These are phyloP conservation scores for Phalacrocorax brasilianus DNA, from an alignment of 2,113 vertebrate species.

Conservation along the genomic window DNA sequence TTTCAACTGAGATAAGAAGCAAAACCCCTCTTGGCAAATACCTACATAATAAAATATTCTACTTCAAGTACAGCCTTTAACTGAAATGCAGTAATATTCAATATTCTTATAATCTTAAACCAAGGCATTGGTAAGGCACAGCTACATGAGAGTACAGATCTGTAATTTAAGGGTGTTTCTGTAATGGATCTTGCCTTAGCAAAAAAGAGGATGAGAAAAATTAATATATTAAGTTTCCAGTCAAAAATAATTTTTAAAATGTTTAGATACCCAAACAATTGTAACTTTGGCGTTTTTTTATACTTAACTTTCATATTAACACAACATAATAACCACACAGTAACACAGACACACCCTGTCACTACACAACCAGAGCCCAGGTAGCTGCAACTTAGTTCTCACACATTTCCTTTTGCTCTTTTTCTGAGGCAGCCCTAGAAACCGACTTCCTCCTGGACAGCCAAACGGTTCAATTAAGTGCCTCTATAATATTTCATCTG, in stretches of 20 bases:
- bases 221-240: background rate
- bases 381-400: background rate
- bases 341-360: no score
- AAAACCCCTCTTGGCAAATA: background rate
- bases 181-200: no score
- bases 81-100: background rate
- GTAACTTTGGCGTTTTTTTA: background rate
- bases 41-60: background rate
- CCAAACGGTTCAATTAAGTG: background rate
- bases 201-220: background rate
- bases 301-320: background rate
- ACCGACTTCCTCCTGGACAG: background rate
- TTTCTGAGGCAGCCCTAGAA: background rate
- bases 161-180: background rate
- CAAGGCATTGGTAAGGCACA: background rate
- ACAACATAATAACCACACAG: background rate
- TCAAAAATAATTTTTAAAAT: background rate
- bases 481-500: background rate
- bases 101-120: background rate
- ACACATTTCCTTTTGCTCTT: background rate
- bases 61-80: background rate
- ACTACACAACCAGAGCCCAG: background rate
- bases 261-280: background rate
- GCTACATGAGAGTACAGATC: accelerated
- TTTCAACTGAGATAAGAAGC: background rate